phyloP scores from a whole-genome alignment of 1,140 invertebrate species.

The Papilio polyxenes region DNA sequence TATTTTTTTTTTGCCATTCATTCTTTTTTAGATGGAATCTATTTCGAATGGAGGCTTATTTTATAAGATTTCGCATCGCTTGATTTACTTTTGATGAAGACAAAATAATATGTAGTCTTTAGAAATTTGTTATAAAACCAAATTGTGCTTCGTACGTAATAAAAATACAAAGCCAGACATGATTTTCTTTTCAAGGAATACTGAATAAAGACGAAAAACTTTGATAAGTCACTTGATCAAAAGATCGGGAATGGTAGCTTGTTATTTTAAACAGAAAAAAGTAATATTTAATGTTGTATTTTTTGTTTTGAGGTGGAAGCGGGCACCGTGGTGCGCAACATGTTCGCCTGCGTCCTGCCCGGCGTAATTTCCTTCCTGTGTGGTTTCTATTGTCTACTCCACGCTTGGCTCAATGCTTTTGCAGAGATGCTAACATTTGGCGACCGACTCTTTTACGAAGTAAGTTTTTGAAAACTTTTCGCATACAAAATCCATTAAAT shows the following conservation, averaged over 20 bases:
- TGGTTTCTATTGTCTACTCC: slow-evolving; percentile 92
- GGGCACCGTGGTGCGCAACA: slow-evolving; percentile 82
- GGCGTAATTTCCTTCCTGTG: slow-evolving; percentile 87
- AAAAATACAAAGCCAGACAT: background rate
- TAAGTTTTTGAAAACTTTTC: slow-evolving; percentile 60
- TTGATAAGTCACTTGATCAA: background rate
- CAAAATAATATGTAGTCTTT: background rate
- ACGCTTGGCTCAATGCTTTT: slow-evolving; percentile 94
- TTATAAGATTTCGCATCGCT: background rate
- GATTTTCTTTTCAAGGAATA: background rate
- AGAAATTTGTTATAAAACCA: background rate
- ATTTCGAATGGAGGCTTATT: background rate
- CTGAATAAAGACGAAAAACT: background rate
- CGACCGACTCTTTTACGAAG: slow-evolving; percentile 92
- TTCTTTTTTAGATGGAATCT: background rate
- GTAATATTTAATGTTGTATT: background rate
- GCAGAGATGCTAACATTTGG: slow-evolving; percentile 93
- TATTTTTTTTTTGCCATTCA: background rate
- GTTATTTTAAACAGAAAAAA: too few species aligned
- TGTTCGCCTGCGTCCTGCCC: slow-evolving; percentile 89
- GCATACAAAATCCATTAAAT: background rate
- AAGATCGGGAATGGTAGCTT: background rate
- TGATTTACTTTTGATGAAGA: background rate
- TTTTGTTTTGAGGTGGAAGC: slow-evolving; percentile 79
- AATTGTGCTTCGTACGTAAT: background rate